Evolutionary conservation across 2,888 invertebrate genomes (phyloP).

Genomic region (Dolichopus griseipennis): DNA sequence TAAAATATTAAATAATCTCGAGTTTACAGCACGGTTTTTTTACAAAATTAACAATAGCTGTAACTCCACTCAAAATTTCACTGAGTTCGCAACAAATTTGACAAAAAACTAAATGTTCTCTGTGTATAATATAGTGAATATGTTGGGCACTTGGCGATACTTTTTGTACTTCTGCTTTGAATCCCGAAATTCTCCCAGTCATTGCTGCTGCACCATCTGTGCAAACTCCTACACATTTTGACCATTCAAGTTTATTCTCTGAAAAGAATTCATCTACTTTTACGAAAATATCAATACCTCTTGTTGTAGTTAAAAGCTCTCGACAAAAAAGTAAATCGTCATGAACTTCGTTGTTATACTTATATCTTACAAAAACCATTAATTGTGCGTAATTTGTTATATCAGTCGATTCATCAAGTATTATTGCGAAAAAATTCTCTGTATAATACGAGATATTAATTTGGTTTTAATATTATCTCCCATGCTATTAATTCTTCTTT

Average conservation of each 20-base stretch:
- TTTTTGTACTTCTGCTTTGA: conserved; percentile 9
- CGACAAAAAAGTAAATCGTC: conserved; percentile 11
- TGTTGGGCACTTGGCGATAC: conserved; percentile 9
- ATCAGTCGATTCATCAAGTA: conserved; percentile 10
- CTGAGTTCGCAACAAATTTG: conserved; percentile 12
- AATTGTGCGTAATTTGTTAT: conserved; percentile 8
- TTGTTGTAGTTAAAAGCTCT: conserved; percentile 7
- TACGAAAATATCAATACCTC: conserved; percentile 11
- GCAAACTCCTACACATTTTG: conserved; percentile 13
- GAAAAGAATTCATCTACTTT: conserved; percentile 7
- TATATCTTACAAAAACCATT: conserved; percentile 11
- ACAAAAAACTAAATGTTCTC: conserved; percentile 14
- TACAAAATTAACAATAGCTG: conserved; percentile 12
- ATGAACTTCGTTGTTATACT: conserved; percentile 8
- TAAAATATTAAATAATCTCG: conserved; percentile 10
- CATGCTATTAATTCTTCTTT: too few relatives aligned
- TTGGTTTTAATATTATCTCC: too few relatives aligned
- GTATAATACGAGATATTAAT: too few relatives aligned
- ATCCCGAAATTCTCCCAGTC: conserved; percentile 10
- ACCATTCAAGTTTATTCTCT: conserved; percentile 15
- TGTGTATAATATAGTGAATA: conserved; percentile 15
- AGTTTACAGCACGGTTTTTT: conserved; percentile 9
- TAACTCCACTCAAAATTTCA: conserved; percentile 11
- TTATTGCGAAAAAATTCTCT: not conserved
- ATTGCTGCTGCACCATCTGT: conserved; percentile 14